Evolutionary conservation across 2,113 vertebrate species (phyloP).

Genomic region (Anseranas semipalmata): DNA sequence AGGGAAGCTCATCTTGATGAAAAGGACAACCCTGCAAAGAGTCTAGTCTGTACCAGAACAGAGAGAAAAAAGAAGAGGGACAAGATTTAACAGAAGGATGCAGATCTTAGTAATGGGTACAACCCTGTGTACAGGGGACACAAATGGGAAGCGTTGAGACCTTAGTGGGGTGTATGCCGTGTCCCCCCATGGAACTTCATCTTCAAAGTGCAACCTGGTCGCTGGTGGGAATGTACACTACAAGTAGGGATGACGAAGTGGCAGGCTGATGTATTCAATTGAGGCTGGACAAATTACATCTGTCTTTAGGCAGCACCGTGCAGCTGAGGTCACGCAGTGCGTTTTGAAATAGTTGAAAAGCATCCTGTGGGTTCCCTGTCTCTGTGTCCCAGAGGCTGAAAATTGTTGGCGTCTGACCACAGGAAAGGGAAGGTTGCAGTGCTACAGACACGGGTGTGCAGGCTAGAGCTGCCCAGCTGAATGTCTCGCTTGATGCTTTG

Average conservation of each 20-base stretch:
- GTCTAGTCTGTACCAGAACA: neutral
- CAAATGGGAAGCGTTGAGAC: neutral
- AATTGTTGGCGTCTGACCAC: neutral
- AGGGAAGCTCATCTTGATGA: neutral
- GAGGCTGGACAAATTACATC: neutral
- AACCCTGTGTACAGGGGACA: neutral
- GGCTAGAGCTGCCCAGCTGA: neutral
- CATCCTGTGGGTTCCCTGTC: neutral
- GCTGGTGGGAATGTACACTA: neutral
- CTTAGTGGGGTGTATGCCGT: neutral
- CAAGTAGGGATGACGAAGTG: neutral
- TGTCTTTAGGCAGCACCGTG: neutral
- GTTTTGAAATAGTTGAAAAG: neutral
- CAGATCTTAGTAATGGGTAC: neutral
- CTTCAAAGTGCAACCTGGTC: neutral
- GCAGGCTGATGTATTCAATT: neutral
- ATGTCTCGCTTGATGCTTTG: accelerated
- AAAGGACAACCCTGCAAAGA: neutral
- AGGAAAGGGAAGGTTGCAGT: neutral
- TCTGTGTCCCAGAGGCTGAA: neutral
- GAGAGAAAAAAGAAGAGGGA: neutral
- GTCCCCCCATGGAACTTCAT: neutral
- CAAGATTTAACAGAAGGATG: neutral
- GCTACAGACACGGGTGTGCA: accelerated
- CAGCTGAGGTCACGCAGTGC: neutral